A percentile compares a stretch with the other conserved stretches of the same genome.
Conservation (phyloP, 2,797 vertebrate genomes). For the Falco concolor region DNA sequence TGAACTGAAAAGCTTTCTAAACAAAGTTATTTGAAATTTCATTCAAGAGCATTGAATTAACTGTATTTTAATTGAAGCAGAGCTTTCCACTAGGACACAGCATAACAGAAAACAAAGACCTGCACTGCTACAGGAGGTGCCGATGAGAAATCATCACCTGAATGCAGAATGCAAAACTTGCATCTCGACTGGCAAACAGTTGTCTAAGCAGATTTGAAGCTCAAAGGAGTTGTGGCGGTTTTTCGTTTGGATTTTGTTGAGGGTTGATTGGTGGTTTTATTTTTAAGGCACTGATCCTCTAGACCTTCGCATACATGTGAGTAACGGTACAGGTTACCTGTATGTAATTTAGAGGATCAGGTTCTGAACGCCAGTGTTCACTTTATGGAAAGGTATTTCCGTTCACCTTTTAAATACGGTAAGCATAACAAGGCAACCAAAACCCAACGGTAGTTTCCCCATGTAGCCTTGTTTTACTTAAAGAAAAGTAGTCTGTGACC, state of each 20-base stretch:
- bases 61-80: neutral
- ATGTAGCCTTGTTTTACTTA: neutral
- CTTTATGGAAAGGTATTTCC: conserved; percentile 44
- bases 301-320: neutral
- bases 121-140: neutral
- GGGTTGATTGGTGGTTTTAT: neutral
- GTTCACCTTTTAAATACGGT: conserved; percentile 58
- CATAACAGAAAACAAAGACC: neutral
- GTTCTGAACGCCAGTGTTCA: neutral
- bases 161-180: neutral
- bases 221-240: neutral
- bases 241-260: neutral
- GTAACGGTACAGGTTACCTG: neutral
- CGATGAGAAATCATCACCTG: neutral
- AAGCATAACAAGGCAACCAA: conserved; percentile 11
- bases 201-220: neutral
- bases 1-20: conserved; percentile 53
- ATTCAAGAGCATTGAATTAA: neutral
- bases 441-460: neutral
- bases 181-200: neutral
- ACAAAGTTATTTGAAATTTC: neutral
- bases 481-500: neutral
- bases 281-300: neutral
- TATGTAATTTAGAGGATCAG: neutral
- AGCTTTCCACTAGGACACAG: neutral